A percentile compares a stretch with the other conserved stretches of the same genome.
These are phyloP conservation scores for Euphydryas editha DNA, from an alignment of 2,888 invertebrate species.

Conservation along the genomic window DNA sequence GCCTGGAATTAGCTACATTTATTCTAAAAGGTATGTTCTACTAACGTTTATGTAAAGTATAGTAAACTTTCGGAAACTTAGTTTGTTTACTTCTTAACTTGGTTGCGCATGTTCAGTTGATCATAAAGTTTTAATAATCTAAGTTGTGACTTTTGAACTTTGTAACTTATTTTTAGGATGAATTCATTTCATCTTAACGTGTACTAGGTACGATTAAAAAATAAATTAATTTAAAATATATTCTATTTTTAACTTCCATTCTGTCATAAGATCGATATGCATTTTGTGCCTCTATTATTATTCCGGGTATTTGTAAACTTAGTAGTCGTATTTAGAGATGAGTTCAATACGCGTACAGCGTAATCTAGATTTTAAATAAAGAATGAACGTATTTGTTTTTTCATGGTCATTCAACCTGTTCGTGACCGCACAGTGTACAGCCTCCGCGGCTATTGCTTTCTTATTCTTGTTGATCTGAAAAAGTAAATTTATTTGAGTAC, in stretches of 20 bases:
- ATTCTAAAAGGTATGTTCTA: constrained; percentile 63
- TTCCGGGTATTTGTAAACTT: constrained; percentile 8
- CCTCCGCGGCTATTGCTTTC: constrained; percentile 50
- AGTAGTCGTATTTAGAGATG: constrained; percentile 8
- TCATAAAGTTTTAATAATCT: constrained; percentile 47
- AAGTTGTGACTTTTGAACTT: constrained; percentile 35
- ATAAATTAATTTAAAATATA: not conserved
- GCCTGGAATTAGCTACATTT: constrained; percentile 57
- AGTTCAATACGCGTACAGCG: constrained; percentile 13
- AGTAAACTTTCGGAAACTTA: constrained; percentile 64
- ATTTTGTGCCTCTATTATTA: constrained; percentile 27
- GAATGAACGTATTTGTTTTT: constrained; percentile 49
- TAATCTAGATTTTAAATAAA: constrained; percentile 31
- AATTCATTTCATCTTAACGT: not conserved
- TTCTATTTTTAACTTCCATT: constrained; percentile 19
- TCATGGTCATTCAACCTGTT: constrained; percentile 62
- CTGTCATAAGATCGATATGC: constrained; percentile 21
- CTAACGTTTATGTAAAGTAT: constrained; percentile 44
- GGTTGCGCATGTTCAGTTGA: constrained; percentile 73
- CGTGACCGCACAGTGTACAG: constrained; percentile 57
- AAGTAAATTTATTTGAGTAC: constrained; percentile 3
- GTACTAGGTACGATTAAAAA: not conserved
- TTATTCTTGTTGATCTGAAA: constrained; percentile 33
- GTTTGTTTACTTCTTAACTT: constrained; percentile 73
- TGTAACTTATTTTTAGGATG: constrained; percentile 18